Evolutionary conservation across 2,888 invertebrate species (phyloP), one percentile per base, ranked within the genome.

Genomic region (Eurois occulta): DNA sequence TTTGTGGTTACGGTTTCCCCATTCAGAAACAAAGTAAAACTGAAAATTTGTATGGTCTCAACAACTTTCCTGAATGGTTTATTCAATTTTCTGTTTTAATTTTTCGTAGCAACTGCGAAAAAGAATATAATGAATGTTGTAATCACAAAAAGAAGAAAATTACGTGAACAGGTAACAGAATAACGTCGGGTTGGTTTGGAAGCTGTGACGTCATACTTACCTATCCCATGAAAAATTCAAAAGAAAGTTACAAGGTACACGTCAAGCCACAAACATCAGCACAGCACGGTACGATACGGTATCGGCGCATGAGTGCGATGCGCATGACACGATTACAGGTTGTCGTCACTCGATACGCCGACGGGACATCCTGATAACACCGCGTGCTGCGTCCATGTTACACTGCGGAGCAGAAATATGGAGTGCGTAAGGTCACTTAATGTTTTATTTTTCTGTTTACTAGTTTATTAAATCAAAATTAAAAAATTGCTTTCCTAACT

Each of bases 321-420:
- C 82, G 87, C 89, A 88, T 95, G 95, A 95, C 95, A 95, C 93
- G 91, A 91, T 94, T 95, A 92, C 95, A 95, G 95, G 95, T 95
- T 94, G 94, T 92, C 93, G 93, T 92, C 92, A 92, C 90, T 91
- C 91, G 91, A 92, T 92, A 91, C 90, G 90, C 95, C 94, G 94
- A 93, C 96, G 96, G 96, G 96, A 96, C 95, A 94, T 96, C 96
- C 96, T 96, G 95, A 96, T 96, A 94, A 95, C 92, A 91, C 92
- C 91, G 93, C 93, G 92, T 93, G 95, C 92, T 94, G 93, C 92
- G 95, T 93, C 94, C 95, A 94, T 90, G 84, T 72, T 95, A 91
- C 94, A 95, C 92, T 91, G 81, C 78, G 13, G 88, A 89, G 80
- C 95, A 92, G 52, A 71, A 76, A 77, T 55, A 77, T 2, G 38